Conservation (phyloP, 2,113 vertebrate species). For the Catharus minimus region DNA sequence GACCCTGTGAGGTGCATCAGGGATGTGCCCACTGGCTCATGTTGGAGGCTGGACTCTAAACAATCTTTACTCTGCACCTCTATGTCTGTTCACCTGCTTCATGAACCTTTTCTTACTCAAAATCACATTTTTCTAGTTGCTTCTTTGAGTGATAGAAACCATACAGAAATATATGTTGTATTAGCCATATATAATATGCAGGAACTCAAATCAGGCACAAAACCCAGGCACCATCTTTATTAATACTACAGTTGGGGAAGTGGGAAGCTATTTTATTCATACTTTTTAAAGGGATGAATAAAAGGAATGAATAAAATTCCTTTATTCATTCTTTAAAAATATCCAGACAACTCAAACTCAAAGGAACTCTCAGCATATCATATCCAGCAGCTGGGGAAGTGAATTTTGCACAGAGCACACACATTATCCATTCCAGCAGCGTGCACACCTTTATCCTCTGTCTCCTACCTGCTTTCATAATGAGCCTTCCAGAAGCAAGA, state of each 20-base stretch:
- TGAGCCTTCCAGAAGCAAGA: constrained; percentile 9
- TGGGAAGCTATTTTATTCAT: not conserved
- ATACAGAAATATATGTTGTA: not conserved
- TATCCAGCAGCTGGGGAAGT: not conserved
- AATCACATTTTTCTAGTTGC: not conserved
- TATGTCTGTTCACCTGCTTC: not conserved
- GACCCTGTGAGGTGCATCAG: not conserved
- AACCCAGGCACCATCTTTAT: not conserved
- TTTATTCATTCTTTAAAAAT: not conserved
- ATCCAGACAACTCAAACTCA: not conserved
- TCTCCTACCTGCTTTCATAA: constrained; percentile 23
- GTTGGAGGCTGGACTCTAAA: not conserved
- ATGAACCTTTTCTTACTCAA: not conserved
- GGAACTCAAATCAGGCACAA: not conserved
- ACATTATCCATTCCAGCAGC: not conserved
- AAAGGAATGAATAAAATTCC: not conserved
- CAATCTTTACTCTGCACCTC: not conserved
- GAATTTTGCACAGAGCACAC: not conserved
- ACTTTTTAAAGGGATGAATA: not conserved
- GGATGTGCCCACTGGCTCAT: not conserved
- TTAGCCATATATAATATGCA: not conserved
- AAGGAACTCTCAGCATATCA: not conserved
- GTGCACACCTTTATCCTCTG: not conserved
- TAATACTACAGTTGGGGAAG: not conserved
- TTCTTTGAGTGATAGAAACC: not conserved